These are phyloP conservation scores for Peromyscus melanophrys DNA, from an alignment of 2,797 vertebrate species.

Conservation along the genomic window DNA sequence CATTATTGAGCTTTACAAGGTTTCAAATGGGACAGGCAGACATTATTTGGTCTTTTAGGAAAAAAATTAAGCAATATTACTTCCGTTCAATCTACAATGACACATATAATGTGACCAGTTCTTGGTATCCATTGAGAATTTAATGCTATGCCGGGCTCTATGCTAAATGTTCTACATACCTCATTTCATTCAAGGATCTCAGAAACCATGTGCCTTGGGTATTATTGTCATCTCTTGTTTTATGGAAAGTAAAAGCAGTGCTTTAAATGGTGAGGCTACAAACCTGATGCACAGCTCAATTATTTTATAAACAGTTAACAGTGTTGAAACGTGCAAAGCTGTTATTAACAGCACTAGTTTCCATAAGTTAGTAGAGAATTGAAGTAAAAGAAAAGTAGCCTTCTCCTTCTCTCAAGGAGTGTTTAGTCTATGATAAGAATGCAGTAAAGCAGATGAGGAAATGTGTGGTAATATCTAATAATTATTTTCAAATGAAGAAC, in stretches of 20 bases:
- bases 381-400: background rate
- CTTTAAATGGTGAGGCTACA: background rate
- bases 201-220: background rate
- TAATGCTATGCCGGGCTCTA: background rate
- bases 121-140: background rate
- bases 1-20: background rate
- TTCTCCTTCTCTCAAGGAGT: constrained; percentile 7
- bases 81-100: background rate
- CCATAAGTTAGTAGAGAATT: background rate
- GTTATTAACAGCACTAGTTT: background rate
- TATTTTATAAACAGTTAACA: background rate
- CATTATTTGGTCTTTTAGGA: background rate
- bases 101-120: background rate
- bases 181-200: background rate
- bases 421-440: constrained; percentile 49
- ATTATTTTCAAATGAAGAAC: background rate
- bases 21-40: background rate
- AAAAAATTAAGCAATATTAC: background rate
- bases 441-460: background rate
- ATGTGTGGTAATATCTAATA: background rate
- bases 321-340: background rate
- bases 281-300: background rate
- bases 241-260: background rate
- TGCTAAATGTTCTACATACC: background rate
- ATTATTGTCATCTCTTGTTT: background rate